Percentiles rank a stretch among this genome's conserved stretches.
Conservation (phyloP, 2,888 invertebrate species). For the Elmis aenea region DNA sequence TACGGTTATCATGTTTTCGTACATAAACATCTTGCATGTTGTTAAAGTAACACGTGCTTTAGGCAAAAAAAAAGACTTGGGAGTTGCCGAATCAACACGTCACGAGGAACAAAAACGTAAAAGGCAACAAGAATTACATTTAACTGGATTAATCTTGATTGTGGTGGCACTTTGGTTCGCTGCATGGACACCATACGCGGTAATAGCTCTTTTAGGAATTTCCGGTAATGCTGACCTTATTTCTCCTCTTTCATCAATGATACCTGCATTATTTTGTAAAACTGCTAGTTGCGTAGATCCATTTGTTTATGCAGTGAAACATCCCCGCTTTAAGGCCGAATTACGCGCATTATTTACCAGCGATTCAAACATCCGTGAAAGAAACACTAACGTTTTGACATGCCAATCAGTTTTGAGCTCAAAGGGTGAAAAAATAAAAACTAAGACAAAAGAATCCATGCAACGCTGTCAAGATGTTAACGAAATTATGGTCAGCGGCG, state of each 20-base stretch:
- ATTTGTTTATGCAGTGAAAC: slow-evolving; percentile 72
- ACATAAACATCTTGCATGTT: slow-evolving; percentile 63
- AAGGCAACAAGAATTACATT: slow-evolving; percentile 64
- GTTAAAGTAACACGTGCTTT: slow-evolving; percentile 54
- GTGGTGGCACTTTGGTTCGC: slow-evolving; percentile 71
- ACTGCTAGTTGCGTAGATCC: slow-evolving; percentile 78
- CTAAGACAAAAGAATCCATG: too few species aligned
- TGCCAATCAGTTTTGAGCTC: too few species aligned
- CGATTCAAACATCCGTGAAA: too few species aligned
- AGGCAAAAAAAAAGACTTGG: slow-evolving; percentile 46
- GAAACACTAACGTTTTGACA: too few species aligned
- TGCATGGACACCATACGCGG: slow-evolving; percentile 79
- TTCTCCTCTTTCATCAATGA: slow-evolving; percentile 67
- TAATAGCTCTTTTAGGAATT: slow-evolving; percentile 69
- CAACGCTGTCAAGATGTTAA: too few species aligned
- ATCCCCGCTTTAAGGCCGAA: slow-evolving; percentile 69
- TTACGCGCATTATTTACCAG: too few species aligned
- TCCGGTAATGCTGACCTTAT: slow-evolving; percentile 59
- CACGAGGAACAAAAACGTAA: slow-evolving; percentile 60
- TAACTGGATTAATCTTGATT: slow-evolving; percentile 63
- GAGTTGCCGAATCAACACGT: slow-evolving; percentile 49
- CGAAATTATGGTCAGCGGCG: too few species aligned
- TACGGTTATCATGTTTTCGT: slow-evolving; percentile 65
- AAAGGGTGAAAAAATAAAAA: too few species aligned
- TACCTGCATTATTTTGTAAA: slow-evolving; percentile 77